Percentiles rank a stretch among this genome's conserved stretches.
phyloP scores from a whole-genome alignment of 2,888 invertebrate genomes.

The Pasiphila rectangulata region DNA sequence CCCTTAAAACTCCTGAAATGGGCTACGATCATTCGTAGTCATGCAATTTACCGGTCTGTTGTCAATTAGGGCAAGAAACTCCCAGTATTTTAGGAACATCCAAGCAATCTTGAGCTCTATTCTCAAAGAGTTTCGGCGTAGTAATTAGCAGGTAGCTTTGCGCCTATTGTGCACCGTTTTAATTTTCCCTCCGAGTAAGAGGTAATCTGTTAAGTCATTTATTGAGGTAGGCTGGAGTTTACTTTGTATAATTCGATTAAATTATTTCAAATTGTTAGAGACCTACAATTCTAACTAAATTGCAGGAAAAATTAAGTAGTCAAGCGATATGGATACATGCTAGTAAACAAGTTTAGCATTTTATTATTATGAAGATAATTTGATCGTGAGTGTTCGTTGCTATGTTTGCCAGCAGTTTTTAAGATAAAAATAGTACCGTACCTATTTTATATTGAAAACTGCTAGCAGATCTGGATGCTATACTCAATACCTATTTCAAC shows the following conservation, averaged over 20 bases:
- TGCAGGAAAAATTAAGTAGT: too few species aligned
- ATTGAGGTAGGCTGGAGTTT: slow-evolving; percentile 19
- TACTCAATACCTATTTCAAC: too few species aligned
- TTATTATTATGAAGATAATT: too few species aligned
- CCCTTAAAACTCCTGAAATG: slow-evolving; percentile 28
- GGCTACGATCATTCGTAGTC: slow-evolving; percentile 29
- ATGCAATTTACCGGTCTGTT: slow-evolving; percentile 33
- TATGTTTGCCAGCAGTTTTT: too few species aligned
- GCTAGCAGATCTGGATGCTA: too few species aligned
- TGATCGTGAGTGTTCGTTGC: too few species aligned
- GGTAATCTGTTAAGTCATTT: slow-evolving; percentile 31
- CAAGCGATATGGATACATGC: too few species aligned
- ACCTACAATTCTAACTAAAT: too few species aligned
- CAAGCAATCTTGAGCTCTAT: slow-evolving; percentile 14
- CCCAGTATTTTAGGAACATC: slow-evolving; percentile 16
- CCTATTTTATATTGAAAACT: too few species aligned
- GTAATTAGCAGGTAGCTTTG: slow-evolving; percentile 5
- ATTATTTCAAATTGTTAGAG: too few species aligned
- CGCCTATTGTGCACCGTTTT: slow-evolving; percentile 24
- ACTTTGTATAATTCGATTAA: neutral
- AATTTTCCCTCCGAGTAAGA: slow-evolving; percentile 25
- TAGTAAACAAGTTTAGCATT: too few species aligned
- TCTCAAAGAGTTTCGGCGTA: slow-evolving; percentile 1
- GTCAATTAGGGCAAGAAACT: slow-evolving; percentile 32
- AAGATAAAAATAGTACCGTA: too few species aligned